Evolutionary conservation across 2,888 invertebrate species (phyloP).

Genomic region (Parelbella ahira): DNA sequence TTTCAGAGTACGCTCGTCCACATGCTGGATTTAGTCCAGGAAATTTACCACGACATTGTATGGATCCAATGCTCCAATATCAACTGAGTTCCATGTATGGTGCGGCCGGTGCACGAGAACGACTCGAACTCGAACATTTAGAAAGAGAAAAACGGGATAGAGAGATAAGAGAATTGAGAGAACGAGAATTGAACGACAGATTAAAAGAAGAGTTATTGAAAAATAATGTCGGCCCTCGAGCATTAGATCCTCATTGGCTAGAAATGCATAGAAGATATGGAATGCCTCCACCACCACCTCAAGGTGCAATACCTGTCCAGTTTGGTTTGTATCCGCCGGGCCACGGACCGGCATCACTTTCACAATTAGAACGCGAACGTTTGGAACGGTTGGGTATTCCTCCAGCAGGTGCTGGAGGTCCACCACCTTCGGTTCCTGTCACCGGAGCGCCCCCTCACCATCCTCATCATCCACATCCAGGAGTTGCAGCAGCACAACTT

Average conservation of each 20-base stretch:
- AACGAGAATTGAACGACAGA: slow-evolving; percentile 90
- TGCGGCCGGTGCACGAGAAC: slow-evolving; percentile 83
- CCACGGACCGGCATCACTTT: slow-evolving; percentile 82
- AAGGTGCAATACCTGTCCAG: slow-evolving; percentile 85
- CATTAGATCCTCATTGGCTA: slow-evolving; percentile 90
- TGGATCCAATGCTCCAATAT: slow-evolving; percentile 92
- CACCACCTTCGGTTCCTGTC: slow-evolving; percentile 67
- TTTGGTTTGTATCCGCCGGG: slow-evolving; percentile 89
- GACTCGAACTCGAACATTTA: slow-evolving; percentile 83
- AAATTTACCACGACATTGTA: slow-evolving; percentile 83
- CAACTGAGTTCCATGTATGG: slow-evolving; percentile 89
- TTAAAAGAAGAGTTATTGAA: slow-evolving; percentile 94
- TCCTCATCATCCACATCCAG: slow-evolving; percentile 78
- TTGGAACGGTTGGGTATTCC: slow-evolving; percentile 90
- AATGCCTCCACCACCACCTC: slow-evolving; percentile 82
- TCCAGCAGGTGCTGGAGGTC: slow-evolving; percentile 77
- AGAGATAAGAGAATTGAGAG: slow-evolving; percentile 88
- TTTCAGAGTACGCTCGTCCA: slow-evolving; percentile 95
- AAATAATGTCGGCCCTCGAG: slow-evolving; percentile 82
- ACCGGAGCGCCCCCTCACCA: slow-evolving; percentile 80
- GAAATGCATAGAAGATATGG: slow-evolving; percentile 92
- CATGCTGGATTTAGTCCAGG: slow-evolving; percentile 91
- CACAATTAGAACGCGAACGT: slow-evolving; percentile 93
- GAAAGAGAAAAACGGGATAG: slow-evolving; percentile 86
- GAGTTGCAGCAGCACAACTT: slow-evolving; percentile 81